A percentile compares a stretch with the other conserved stretches of the same genome.
Conservation (phyloP, 2,113 vertebrate species). For the Anas platyrhynchos region DNA sequence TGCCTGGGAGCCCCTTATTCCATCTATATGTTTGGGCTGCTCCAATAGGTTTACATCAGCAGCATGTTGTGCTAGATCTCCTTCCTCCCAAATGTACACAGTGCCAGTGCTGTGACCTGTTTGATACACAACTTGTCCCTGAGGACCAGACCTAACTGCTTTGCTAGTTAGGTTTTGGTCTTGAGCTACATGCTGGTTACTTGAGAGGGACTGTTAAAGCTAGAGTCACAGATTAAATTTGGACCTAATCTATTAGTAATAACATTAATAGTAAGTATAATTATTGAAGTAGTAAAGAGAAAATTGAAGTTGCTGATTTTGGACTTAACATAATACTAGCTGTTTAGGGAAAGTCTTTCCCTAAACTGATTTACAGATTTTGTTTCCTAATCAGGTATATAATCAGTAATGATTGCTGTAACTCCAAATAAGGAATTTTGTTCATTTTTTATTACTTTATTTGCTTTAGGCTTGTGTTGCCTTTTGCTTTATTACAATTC, state of each 20-base stretch:
- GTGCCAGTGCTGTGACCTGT: background rate
- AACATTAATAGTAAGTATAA: background rate
- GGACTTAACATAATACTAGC: background rate
- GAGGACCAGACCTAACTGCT: background rate
- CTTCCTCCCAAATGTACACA: background rate
- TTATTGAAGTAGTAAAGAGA: background rate
- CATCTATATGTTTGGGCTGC: background rate
- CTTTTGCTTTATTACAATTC: slow-evolving; percentile 98
- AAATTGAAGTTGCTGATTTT: background rate
- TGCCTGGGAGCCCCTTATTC: background rate
- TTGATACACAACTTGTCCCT: background rate
- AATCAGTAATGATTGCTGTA: background rate
- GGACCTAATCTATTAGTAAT: background rate
- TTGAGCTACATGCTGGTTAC: background rate
- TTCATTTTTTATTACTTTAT: background rate
- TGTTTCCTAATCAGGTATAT: background rate
- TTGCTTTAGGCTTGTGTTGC: slow-evolving; percentile 91
- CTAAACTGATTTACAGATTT: background rate
- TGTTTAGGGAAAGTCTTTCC: background rate
- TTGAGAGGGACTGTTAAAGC: background rate
- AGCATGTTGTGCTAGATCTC: rapidly evolving
- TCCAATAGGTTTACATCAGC: background rate
- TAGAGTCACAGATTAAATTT: background rate
- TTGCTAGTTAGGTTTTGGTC: background rate
- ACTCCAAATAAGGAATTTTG: background rate